Evolutionary conservation across 2,888 invertebrate species (phyloP).

Genomic region (Tipula confusa): DNA sequence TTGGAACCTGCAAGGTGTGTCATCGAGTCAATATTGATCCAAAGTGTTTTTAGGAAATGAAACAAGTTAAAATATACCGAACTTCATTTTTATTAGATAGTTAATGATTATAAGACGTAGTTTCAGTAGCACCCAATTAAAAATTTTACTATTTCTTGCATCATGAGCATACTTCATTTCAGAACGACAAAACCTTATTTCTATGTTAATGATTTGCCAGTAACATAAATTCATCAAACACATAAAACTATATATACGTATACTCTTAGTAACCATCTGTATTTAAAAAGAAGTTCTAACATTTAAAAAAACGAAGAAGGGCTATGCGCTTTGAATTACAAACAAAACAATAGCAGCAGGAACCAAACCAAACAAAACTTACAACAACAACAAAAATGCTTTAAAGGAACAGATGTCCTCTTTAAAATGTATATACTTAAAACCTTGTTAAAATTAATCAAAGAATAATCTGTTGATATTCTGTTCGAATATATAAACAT

Average conservation of each 20-base stretch:
- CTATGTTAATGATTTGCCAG: background rate
- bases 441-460: conserved; percentile 20
- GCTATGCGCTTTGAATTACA: background rate
- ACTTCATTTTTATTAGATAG: too few relatives aligned
- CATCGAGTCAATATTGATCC: too few relatives aligned
- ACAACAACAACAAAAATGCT: background rate
- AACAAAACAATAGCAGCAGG: conserved; percentile 9
- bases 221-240: background rate
- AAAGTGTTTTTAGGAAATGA: too few relatives aligned
- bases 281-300: background rate
- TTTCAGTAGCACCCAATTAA: too few relatives aligned
- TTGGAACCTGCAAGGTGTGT: too few relatives aligned
- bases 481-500: background rate
- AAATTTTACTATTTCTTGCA: too few relatives aligned
- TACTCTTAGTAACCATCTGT: background rate
- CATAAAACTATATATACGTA: background rate
- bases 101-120: too few relatives aligned
- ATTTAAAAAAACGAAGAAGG: background rate
- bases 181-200: background rate
- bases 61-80: too few relatives aligned
- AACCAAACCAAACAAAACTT: background rate
- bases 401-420: conserved; percentile 13
- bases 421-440: background rate
- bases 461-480: background rate
- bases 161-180: too few relatives aligned